Evolutionary conservation across 2,888 invertebrate genomes (phyloP).

Genomic region (Copidosoma aretas): DNA sequence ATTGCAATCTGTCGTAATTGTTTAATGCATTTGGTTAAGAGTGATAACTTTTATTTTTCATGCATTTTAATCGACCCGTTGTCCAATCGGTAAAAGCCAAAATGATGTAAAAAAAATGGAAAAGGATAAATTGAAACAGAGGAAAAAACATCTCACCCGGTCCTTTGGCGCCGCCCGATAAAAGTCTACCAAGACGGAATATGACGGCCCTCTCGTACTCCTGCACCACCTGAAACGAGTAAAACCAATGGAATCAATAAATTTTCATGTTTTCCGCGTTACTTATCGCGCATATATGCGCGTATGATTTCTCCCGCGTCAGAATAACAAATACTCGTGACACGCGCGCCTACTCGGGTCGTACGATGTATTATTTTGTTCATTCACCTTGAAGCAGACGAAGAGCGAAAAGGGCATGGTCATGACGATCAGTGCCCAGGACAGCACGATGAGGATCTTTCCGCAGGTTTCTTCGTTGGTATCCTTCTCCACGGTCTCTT

Average conservation of each 20-base stretch:
- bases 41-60: too few relatives aligned
- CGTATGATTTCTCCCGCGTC: background rate
- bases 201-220: constrained; percentile 96
- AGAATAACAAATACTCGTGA: background rate
- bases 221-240: constrained; percentile 90
- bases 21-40: too few relatives aligned
- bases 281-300: too few relatives aligned
- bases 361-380: too few relatives aligned
- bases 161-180: constrained; percentile 92
- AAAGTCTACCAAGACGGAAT: constrained; percentile 86
- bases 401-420: constrained; percentile 93
- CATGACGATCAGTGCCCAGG: constrained; percentile 81
- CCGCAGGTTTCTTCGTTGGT: constrained; percentile 79
- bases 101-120: too few relatives aligned
- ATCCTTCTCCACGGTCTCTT: constrained; percentile 22
- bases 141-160: constrained; percentile 71
- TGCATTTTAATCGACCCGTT: too few relatives aligned
- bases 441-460: constrained; percentile 79
- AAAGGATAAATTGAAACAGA: too few relatives aligned
- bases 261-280: background rate
- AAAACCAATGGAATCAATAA: background rate
- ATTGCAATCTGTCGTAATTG: too few relatives aligned
- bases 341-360: too few relatives aligned
- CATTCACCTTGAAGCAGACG: constrained; percentile 87
- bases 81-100: too few relatives aligned